phyloP scores from a whole-genome alignment of 2,888 invertebrate species.

The Tipula helvola region DNA sequence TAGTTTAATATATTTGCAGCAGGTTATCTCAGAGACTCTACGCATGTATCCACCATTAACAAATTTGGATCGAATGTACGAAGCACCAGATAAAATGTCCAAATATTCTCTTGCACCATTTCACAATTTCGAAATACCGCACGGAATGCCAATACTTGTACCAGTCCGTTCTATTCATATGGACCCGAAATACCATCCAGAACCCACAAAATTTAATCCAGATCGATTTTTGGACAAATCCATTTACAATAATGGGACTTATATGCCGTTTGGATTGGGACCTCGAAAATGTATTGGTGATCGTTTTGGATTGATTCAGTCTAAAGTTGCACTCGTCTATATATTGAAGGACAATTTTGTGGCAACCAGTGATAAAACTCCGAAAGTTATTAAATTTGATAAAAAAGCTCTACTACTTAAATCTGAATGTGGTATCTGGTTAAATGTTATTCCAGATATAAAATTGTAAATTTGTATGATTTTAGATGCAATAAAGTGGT shows the following conservation, averaged over 20 bases:
- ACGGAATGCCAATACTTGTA: conserved; percentile 30
- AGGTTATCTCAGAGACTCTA: conserved; percentile 30
- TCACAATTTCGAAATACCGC: conserved; percentile 24
- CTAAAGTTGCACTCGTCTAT: conserved; percentile 31
- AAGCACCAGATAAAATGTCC: conserved; percentile 17
- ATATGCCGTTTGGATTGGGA: conserved; percentile 34
- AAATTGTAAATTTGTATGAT: no score
- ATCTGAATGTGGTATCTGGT: conserved; percentile 28
- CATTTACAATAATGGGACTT: conserved; percentile 27
- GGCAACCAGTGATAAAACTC: conserved; percentile 24
- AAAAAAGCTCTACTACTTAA: conserved; percentile 29
- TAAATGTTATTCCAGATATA: conserved; percentile 21
- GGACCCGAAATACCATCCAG: conserved; percentile 29
- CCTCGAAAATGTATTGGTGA: conserved; percentile 33
- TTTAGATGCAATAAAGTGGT: no score
- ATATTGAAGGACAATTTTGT: conserved; percentile 30
- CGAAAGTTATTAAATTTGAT: conserved; percentile 25
- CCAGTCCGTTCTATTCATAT: conserved; percentile 29
- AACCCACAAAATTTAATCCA: conserved; percentile 31
- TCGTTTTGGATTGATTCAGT: conserved; percentile 30
- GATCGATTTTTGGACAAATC: conserved; percentile 32
- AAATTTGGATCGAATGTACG: conserved; percentile 31
- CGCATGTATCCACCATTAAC: conserved; percentile 33
- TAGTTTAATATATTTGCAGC: conserved; percentile 36
- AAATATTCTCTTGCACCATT: conserved; percentile 24